A percentile compares a stretch with the other conserved stretches of the same genome.
Evolutionary conservation across 1,140 invertebrate genomes (phyloP).

Genomic region (Drosophila nasuta): DNA sequence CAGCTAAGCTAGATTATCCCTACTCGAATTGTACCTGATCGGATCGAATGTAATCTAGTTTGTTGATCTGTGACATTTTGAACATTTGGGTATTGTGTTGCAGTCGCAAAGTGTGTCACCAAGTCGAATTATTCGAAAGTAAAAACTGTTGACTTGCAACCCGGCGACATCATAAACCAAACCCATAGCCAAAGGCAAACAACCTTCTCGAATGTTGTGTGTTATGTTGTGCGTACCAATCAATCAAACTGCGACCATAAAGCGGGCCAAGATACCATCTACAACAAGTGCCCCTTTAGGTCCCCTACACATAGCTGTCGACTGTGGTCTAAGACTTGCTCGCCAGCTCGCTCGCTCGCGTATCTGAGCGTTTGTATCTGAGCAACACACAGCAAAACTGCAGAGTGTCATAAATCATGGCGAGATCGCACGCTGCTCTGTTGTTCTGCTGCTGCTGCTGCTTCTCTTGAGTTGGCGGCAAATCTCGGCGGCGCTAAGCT

Average conservation of each 20-base stretch:
- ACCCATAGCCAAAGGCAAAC: constrained; percentile 43
- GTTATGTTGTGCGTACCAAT: constrained; percentile 50
- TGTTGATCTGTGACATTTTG: neutral
- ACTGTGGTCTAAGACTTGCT: constrained; percentile 27
- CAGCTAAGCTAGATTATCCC: constrained; percentile 10
- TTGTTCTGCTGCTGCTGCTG: neutral
- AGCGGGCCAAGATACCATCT: constrained; percentile 63
- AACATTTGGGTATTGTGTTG: neutral
- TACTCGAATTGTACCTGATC: constrained; percentile 2
- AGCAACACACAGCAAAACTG: constrained; percentile 28
- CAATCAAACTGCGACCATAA: constrained; percentile 69
- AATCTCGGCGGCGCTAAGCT: constrained; percentile 46
- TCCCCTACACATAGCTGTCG: neutral
- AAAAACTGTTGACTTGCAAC: constrained; percentile 12
- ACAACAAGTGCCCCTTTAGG: constrained; percentile 49
- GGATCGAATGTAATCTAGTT: constrained; percentile 16
- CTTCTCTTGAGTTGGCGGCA: constrained; percentile 1
- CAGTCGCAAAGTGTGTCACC: constrained; percentile 51
- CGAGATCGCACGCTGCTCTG: constrained; percentile 47
- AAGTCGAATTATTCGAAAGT: constrained; percentile 58
- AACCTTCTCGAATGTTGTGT: constrained; percentile 1
- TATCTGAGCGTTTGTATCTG: constrained; percentile 49
- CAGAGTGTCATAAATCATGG: constrained; percentile 61
- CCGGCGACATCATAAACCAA: constrained; percentile 24
- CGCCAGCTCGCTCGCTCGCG: neutral